These are phyloP conservation scores for Stegodyphus dumicola DNA, from an alignment of 1,140 invertebrate genomes.

Conservation along the genomic window DNA sequence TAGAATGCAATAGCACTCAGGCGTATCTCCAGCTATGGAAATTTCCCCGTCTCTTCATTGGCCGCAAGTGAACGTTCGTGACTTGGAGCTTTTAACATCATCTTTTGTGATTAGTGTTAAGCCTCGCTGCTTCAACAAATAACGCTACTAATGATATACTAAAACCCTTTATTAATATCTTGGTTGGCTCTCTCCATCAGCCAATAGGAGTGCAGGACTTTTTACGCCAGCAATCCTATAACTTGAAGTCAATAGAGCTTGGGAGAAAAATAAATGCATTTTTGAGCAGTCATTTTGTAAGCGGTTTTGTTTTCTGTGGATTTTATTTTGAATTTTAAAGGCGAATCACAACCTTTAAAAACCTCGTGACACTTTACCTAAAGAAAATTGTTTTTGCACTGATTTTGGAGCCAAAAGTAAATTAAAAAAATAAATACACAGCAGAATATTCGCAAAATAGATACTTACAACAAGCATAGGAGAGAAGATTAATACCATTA, in stretches of 20 bases:
- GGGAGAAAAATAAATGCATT: not conserved
- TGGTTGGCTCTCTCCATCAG: constrained; percentile 33
- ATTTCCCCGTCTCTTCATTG: constrained; percentile 15
- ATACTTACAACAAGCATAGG: too few species aligned
- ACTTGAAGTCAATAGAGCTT: constrained; percentile 11
- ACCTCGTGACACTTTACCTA: too few species aligned
- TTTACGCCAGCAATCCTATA: constrained; percentile 7
- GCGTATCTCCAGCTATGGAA: constrained; percentile 35
- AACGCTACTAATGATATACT: constrained; percentile 54
- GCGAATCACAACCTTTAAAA: too few species aligned
- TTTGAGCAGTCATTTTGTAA: too few species aligned
- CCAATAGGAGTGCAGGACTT: constrained; percentile 11
- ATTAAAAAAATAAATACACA: too few species aligned
- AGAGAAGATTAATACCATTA: too few species aligned
- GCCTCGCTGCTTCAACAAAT: constrained; percentile 55
- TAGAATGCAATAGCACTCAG: constrained; percentile 2
- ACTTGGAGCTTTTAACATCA: constrained; percentile 42
- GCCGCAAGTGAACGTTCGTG: constrained; percentile 17
- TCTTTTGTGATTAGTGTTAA: constrained; percentile 50
- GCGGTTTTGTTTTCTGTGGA: too few species aligned
- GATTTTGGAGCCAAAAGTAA: too few species aligned
- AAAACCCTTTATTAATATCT: constrained; percentile 61
- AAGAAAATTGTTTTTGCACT: too few species aligned
- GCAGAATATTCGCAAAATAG: too few species aligned
- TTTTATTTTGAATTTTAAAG: too few species aligned